phyloP scores from a whole-genome alignment of 2,888 invertebrate genomes.

The Tachina fera region DNA sequence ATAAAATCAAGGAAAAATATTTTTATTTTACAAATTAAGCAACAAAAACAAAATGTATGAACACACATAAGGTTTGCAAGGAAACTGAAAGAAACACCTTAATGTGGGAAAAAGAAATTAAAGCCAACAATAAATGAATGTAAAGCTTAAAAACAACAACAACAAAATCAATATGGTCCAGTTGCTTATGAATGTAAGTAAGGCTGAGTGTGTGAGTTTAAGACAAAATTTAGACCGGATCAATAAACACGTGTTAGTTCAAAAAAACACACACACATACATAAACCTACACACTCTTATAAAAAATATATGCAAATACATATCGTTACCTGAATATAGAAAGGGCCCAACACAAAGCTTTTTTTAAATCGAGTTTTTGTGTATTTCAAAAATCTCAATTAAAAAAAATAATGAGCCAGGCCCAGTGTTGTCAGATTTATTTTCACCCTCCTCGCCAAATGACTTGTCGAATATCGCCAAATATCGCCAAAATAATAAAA shows the following conservation, averaged over 20 bases:
- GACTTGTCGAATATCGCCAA: no score
- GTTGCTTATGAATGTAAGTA: constrained; percentile 12
- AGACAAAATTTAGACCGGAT: constrained; percentile 63
- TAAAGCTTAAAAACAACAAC: neutral
- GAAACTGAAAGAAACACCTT: constrained; percentile 40
- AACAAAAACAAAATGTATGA: neutral
- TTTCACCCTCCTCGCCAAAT: no score
- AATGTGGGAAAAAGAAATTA: constrained; percentile 70
- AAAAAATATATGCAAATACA: neutral
- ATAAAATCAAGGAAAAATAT: constrained; percentile 11
- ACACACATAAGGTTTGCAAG: constrained; percentile 21
- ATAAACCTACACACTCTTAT: neutral
- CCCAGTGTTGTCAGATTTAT: no score
- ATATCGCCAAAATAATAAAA: no score
- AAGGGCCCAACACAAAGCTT: no score
- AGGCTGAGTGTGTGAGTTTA: neutral
- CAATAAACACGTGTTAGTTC: constrained; percentile 66
- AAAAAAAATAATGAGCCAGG: no score
- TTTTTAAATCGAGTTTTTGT: no score
- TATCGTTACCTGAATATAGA: no score
- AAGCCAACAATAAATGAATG: constrained; percentile 48
- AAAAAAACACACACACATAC: neutral
- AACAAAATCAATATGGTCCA: constrained; percentile 8
- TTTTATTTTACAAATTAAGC: neutral
- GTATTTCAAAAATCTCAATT: no score